These are phyloP conservation scores for Pseudomyrmex cubaensis DNA, from an alignment of 1,140 invertebrate species.

Conservation along the genomic window DNA sequence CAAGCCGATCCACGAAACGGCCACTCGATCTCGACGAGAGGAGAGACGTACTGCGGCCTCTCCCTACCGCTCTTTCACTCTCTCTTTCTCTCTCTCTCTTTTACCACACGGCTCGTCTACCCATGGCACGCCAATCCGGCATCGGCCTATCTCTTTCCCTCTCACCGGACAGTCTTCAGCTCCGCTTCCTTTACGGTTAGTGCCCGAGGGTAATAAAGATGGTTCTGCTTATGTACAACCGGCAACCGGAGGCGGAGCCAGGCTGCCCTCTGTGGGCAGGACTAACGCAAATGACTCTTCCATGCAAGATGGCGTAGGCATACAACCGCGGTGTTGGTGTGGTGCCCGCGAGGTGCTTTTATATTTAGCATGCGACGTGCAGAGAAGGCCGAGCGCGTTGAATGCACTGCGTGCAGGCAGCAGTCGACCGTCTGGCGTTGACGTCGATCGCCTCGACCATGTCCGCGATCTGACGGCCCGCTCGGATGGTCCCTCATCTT, in stretches of 20 bases:
- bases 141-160: constrained; percentile 64
- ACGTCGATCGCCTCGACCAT: constrained; percentile 27
- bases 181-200: constrained; percentile 83
- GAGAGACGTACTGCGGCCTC: constrained; percentile 70
- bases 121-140: constrained; percentile 56
- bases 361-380: constrained; percentile 81
- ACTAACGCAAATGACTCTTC: constrained; percentile 85
- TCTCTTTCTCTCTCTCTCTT: constrained; percentile 64
- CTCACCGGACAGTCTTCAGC: constrained; percentile 54
- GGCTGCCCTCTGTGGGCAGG: constrained; percentile 85
- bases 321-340: constrained; percentile 65
- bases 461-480: constrained; percentile 34
- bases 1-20: constrained; percentile 76
- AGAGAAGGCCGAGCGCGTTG: constrained; percentile 52
- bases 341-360: constrained; percentile 79
- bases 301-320: constrained; percentile 85
- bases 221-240: constrained; percentile 84
- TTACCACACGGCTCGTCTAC: constrained; percentile 27
- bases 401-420: constrained; percentile 64
- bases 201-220: constrained; percentile 85
- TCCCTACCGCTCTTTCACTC: constrained; percentile 60
- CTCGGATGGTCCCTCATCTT: constrained; percentile 20
- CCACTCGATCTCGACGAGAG: constrained; percentile 69
- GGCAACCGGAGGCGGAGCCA: constrained; percentile 85
- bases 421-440: constrained; percentile 49